Conservation (phyloP, 2,888 invertebrate genomes). For the Chironomus riparius region DNA sequence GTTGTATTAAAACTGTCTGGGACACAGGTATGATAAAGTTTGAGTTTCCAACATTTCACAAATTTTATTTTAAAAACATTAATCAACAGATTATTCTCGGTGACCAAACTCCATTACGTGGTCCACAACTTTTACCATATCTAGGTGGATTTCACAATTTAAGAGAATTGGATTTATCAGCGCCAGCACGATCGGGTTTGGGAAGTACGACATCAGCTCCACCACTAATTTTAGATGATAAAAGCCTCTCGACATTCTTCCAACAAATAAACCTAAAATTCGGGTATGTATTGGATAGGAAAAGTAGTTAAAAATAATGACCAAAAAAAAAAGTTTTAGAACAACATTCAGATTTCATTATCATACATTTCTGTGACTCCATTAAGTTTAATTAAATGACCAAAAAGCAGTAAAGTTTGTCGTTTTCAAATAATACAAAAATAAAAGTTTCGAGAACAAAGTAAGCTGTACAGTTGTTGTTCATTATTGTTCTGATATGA, state of each 20-base stretch:
- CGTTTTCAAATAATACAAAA: background rate
- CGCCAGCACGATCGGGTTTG: conserved; percentile 42
- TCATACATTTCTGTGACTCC: background rate
- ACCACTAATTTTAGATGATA: conserved; percentile 44
- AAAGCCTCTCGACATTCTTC: conserved; percentile 44
- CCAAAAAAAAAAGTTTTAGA: background rate
- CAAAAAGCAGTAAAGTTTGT: background rate
- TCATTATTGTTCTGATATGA: too few species aligned
- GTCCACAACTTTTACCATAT: conserved; percentile 44
- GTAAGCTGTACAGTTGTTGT: too few species aligned
- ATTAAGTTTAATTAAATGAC: conserved; percentile 9
- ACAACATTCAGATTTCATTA: background rate
- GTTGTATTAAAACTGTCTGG: conserved; percentile 45
- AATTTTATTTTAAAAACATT: background rate
- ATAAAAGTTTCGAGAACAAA: background rate
- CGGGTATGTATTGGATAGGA: conserved; percentile 34
- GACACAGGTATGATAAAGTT: conserved; percentile 38
- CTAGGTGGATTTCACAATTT: conserved; percentile 44
- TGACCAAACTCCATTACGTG: conserved; percentile 43
- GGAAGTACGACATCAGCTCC: conserved; percentile 38
- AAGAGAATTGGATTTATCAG: conserved; percentile 45
- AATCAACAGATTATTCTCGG: conserved; percentile 40
- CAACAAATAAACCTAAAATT: conserved; percentile 42
- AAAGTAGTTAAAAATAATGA: background rate
- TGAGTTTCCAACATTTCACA: background rate